Conservation (phyloP, 1,140 invertebrate species). For the Carcinoscorpius rotundicauda region DNA sequence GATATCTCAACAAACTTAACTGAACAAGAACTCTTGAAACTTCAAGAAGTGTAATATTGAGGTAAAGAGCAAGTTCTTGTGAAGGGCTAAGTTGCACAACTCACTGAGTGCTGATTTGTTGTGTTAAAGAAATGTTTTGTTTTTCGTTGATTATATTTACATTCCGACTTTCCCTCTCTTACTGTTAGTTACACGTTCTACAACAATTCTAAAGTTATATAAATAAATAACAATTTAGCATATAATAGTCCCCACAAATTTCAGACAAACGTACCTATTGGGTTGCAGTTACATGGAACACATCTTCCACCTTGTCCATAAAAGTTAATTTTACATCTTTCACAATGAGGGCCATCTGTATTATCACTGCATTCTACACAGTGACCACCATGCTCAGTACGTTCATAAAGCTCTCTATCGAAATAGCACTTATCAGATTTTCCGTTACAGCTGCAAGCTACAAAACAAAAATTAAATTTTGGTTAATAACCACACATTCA, state of each 20-base stretch:
- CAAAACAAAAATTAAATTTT: conserved; percentile 25
- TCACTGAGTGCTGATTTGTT: no score
- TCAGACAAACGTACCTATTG: conserved; percentile 46
- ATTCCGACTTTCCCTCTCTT: neutral
- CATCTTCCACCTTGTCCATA: conserved; percentile 60
- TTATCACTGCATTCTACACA: conserved; percentile 88
- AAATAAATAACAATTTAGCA: no score
- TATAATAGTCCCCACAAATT: neutral
- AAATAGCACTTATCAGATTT: conserved; percentile 90
- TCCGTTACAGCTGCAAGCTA: conserved; percentile 95
- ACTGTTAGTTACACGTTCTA: no score
- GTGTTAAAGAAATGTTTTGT: no score
- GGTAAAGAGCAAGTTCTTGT: no score
- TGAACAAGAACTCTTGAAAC: no score
- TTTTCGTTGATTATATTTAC: no score
- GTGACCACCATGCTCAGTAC: conserved; percentile 88
- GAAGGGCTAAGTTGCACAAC: no score
- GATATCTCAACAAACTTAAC: no score
- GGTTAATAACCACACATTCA: no score
- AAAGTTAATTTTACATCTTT: conserved; percentile 79
- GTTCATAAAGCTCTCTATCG: conserved; percentile 76
- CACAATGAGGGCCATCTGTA: conserved; percentile 84
- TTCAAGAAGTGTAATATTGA: no score
- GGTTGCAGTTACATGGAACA: conserved; percentile 71
- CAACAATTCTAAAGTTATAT: no score